These are phyloP conservation scores for Montipora cactus DNA, from an alignment of 64 coral and sea anemone species.

Conservation along the genomic window DNA sequence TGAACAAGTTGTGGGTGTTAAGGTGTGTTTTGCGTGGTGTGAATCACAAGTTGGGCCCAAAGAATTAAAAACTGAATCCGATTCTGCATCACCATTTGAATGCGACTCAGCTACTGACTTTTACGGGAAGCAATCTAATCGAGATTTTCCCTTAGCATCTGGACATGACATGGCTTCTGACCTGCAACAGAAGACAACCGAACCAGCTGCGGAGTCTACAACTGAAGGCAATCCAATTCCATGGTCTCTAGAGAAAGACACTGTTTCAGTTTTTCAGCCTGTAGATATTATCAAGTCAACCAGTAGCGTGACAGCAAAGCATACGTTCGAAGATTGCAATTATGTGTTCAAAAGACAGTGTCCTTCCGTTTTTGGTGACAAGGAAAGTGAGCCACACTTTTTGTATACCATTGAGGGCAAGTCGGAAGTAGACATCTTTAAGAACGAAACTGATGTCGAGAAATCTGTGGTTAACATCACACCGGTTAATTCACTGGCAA, in stretches of 20 bases:
- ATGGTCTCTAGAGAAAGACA: not conserved
- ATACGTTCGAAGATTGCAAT: no score
- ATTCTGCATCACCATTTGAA: not conserved
- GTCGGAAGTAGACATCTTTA: no score
- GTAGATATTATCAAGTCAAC: not conserved
- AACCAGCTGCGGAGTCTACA: not conserved
- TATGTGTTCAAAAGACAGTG: no score
- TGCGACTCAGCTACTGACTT: not conserved
- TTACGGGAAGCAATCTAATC: not conserved
- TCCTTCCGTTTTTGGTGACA: no score
- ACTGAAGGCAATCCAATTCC: not conserved
- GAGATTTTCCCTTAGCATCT: not conserved
- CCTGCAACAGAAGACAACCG: not conserved
- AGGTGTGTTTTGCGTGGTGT: not conserved
- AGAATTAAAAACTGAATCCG: not conserved
- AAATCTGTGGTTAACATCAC: no score
- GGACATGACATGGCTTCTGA: not conserved
- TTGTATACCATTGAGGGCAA: no score
- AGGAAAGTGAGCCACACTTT: no score
- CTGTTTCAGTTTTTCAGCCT: not conserved
- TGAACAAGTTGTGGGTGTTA: not conserved
- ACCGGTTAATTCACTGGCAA: no score
- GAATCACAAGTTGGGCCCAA: not conserved
- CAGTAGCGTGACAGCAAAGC: no score
- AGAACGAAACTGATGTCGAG: no score